phyloP scores from a whole-genome alignment of 2,113 vertebrate genomes.

The Martes martes region DNA sequence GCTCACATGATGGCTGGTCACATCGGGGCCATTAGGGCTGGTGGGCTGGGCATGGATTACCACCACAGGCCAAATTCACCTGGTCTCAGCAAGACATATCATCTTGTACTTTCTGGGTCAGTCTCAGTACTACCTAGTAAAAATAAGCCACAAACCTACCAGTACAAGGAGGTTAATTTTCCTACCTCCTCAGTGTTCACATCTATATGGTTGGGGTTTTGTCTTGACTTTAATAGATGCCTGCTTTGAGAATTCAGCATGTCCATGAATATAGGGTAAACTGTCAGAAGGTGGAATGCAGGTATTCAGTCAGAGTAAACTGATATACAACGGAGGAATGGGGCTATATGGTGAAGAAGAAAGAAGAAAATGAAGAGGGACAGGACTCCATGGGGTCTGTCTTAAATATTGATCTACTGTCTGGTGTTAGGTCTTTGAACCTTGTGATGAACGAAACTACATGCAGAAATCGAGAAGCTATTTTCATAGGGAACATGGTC shows the following conservation, averaged over 20 bases:
- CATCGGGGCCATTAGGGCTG: not conserved
- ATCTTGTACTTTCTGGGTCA: not conserved
- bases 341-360: not conserved
- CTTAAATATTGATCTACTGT: not conserved
- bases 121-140: not conserved
- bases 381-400: not conserved
- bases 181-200: not conserved
- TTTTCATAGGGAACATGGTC: not conserved
- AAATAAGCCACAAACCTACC: not conserved
- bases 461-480: not conserved
- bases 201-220: not conserved
- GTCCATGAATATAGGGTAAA: not conserved
- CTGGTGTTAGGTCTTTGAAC: not conserved
- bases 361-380: not conserved
- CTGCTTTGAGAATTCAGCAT: not conserved
- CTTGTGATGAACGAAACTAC: not conserved
- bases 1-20: not conserved
- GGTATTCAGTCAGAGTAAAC: not conserved
- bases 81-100: not conserved
- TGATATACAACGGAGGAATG: not conserved
- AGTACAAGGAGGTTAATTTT: not conserved
- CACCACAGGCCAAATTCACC: not conserved
- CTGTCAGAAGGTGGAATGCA: not conserved
- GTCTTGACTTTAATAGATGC: not conserved
- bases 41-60: not conserved